Evolutionary conservation across 2,797 vertebrate species (phyloP).

Genomic region (Enteromius thamalakanensis): DNA sequence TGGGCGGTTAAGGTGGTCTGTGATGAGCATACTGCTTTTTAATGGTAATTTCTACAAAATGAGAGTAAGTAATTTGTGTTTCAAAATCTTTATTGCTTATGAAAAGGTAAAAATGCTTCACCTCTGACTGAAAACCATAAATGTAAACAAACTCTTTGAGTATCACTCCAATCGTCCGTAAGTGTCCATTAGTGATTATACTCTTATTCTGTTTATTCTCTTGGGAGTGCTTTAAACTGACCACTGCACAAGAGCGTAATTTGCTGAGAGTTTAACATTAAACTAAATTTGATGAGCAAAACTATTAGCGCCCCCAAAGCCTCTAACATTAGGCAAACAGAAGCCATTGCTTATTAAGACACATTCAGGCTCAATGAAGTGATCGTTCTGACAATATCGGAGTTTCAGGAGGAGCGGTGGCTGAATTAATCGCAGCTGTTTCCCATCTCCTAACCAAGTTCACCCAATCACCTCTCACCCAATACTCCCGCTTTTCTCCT

Average conservation of each 20-base stretch:
- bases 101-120: background rate
- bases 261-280: constrained; percentile 6
- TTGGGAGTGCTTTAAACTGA: background rate
- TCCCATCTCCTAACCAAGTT: too few species aligned
- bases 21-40: background rate
- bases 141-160: background rate
- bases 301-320: background rate
- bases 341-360: background rate
- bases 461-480: too few species aligned
- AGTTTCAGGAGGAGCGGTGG: too few species aligned
- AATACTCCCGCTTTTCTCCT: too few species aligned
- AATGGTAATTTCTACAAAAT: background rate
- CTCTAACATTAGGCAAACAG: constrained; percentile 10
- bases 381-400: too few species aligned
- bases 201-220: background rate
- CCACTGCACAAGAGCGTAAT: background rate
- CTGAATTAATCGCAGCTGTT: too few species aligned
- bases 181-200: constrained; percentile 13
- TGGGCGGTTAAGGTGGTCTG: background rate
- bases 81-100: background rate
- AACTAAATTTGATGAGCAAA: constrained; percentile 1
- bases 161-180: background rate
- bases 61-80: background rate
- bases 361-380: background rate
- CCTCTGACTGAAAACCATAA: background rate